Evolutionary conservation across 1,140 invertebrate species (phyloP).

Genomic region (Zelostemma sp.): DNA sequence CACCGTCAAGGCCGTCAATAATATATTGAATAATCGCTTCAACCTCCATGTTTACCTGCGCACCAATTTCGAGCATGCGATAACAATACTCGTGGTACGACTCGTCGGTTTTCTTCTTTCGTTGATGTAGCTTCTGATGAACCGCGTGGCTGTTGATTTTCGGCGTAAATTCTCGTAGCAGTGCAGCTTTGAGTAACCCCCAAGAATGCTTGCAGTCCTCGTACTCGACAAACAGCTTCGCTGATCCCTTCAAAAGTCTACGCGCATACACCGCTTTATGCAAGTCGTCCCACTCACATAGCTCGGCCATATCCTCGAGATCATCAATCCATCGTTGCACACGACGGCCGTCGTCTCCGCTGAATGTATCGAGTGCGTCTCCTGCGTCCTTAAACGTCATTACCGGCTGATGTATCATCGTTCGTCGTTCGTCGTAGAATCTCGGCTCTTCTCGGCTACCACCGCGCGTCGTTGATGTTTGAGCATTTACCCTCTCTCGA

Average conservation of each 20-base stretch:
- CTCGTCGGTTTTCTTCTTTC: constrained; percentile 44
- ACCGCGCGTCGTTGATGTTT: not conserved
- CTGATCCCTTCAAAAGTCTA: constrained; percentile 30
- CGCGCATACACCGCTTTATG: constrained; percentile 41
- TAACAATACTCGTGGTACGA: constrained; percentile 37
- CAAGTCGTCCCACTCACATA: constrained; percentile 38
- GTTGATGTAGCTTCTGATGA: constrained; percentile 24
- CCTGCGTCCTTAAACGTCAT: constrained; percentile 42
- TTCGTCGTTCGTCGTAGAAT: not conserved
- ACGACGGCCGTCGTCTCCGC: constrained; percentile 30
- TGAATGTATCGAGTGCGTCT: constrained; percentile 35
- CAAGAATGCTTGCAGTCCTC: constrained; percentile 29
- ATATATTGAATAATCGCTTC: constrained; percentile 53
- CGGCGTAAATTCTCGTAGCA: constrained; percentile 39
- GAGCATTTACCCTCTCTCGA: not conserved
- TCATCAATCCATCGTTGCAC: constrained; percentile 39
- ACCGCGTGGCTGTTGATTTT: constrained; percentile 36
- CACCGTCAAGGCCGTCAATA: constrained; percentile 59
- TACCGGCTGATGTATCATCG: not conserved
- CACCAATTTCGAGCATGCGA: constrained; percentile 47
- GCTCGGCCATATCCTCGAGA: constrained; percentile 37
- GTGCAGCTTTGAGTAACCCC: constrained; percentile 23
- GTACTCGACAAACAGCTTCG: constrained; percentile 32
- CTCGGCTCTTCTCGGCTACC: not conserved
- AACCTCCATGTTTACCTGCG: constrained; percentile 50